Evolutionary conservation across 2,797 vertebrate species (phyloP), one percentile per base, ranked within the genome.

Genomic region (Nannoperca obscura): DNA sequence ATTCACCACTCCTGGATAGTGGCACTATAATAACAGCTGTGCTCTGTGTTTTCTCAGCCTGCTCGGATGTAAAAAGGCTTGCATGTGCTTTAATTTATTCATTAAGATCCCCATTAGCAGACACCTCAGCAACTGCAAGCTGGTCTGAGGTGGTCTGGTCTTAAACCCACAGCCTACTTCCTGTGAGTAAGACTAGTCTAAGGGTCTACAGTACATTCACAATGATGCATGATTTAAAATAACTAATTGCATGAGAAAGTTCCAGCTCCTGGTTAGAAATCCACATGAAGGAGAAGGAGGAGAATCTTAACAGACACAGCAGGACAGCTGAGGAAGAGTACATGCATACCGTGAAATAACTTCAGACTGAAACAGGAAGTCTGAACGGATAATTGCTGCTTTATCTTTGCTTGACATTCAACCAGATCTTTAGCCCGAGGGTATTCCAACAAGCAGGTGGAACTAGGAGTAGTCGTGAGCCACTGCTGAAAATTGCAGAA

Each of bases 321-420:
- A 6, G 19, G 17, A 50, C 34, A 15, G 55, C 60, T 3, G 49
- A 63, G 24, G 64, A 32, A 19, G 30, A 42, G 68, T 3, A 14
- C 68, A 38, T 24, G 22, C 60, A 70, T 7, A 40, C 44, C 7
- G n/a, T 66, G 74, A 86, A 83, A 81, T 64, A 74, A 78, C 49
- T 78, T 84, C 59, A 76, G 68, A 84, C 66, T 85, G 68, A 81
- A 71, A 68, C 22, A 52, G 72, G 55, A 78, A 70, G 73, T 74
- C 82, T 79, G 74, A 87, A 76, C 4, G 20, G 71, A 82, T 87
- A 89, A 89, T 86, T 91, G 84, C 52, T 74, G 66, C 60, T 74
- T 80, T 89, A 76, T 82, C 73, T 84, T 79, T 87, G 62, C 72
- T 83, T 87, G 86, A 80, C 88, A 89, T 84, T 90, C 76, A 75